Evolutionary conservation across 2,888 invertebrate species (phyloP).

Genomic region (Lasioglossum pauxillum): DNA sequence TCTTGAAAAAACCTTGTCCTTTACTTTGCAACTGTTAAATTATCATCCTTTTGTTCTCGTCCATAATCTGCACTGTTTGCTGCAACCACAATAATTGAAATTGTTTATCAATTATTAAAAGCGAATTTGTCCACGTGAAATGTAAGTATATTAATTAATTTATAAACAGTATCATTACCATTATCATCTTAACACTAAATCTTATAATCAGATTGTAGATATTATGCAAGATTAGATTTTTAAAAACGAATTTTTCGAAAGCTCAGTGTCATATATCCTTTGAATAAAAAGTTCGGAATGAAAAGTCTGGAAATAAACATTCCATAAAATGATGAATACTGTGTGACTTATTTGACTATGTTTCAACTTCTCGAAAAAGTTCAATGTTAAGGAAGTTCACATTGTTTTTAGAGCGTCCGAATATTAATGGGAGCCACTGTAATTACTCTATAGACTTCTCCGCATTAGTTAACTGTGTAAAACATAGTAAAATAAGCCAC

Average conservation of each 20-base stretch:
- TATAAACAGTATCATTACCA: neutral
- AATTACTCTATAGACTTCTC: too few relatives aligned
- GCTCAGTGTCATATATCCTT: neutral
- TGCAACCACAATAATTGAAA: neutral
- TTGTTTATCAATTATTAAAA: neutral
- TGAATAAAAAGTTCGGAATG: neutral
- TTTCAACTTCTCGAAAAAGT: too few relatives aligned
- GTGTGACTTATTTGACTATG: too few relatives aligned
- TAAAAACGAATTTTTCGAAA: neutral
- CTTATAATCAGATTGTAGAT: neutral
- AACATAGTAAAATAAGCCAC: too few relatives aligned
- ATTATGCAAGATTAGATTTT: neutral
- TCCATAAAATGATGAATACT: too few relatives aligned
- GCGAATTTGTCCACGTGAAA: neutral
- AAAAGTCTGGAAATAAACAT: too few relatives aligned
- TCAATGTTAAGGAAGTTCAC: too few relatives aligned
- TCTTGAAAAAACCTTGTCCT: neutral
- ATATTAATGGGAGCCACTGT: too few relatives aligned
- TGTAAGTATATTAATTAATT: neutral
- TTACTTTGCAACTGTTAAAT: neutral
- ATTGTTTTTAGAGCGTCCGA: too few relatives aligned
- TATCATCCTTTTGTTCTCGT: neutral
- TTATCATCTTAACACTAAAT: neutral
- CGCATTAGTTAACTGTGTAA: too few relatives aligned
- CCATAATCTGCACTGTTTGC: neutral